A percentile compares a stretch with the other conserved stretches of the same genome.
Conservation (phyloP, 1,140 invertebrate species). For the Eufriesea mexicana region DNA sequence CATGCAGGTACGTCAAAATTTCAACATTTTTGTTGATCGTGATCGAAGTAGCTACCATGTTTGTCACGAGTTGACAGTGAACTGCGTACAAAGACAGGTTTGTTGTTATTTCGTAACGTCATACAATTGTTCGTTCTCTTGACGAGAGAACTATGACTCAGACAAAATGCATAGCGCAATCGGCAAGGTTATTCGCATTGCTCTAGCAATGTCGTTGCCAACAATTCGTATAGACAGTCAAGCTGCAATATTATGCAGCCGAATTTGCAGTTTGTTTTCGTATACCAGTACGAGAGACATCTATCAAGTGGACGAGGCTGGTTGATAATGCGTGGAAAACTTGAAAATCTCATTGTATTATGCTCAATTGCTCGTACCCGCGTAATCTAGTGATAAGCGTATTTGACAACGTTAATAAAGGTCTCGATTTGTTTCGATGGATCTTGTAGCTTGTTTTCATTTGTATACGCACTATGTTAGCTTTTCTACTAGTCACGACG, state of each 20-base stretch:
- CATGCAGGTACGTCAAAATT: conserved; percentile 78
- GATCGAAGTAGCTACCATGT: background rate
- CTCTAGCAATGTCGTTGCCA: conserved; percentile 52
- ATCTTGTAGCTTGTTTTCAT: conserved; percentile 1
- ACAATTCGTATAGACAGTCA: conserved; percentile 34
- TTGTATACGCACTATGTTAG: background rate
- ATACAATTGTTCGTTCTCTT: conserved; percentile 52
- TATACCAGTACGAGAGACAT: conserved; percentile 26
- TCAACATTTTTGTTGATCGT: conserved; percentile 19
- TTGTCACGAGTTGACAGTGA: background rate
- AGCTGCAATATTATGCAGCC: conserved; percentile 9
- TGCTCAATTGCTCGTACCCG: background rate
- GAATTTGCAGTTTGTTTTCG: conserved; percentile 38
- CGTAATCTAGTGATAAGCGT: conserved; percentile 43
- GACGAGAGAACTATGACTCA: conserved; percentile 70
- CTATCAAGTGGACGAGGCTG: conserved; percentile 39
- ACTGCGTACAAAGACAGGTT: background rate
- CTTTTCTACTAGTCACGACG: conserved; percentile 15
- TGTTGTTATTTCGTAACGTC: conserved; percentile 74
- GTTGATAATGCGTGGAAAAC: conserved; percentile 40
- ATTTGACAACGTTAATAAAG: conserved; percentile 30
- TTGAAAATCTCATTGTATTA: background rate
- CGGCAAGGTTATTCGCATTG: conserved; percentile 74
- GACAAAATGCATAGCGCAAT: conserved; percentile 69
- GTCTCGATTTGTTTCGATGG: background rate